phyloP scores from a whole-genome alignment of 2,113 vertebrate genomes.

The Boulengeromyrus knoepffleri region DNA sequence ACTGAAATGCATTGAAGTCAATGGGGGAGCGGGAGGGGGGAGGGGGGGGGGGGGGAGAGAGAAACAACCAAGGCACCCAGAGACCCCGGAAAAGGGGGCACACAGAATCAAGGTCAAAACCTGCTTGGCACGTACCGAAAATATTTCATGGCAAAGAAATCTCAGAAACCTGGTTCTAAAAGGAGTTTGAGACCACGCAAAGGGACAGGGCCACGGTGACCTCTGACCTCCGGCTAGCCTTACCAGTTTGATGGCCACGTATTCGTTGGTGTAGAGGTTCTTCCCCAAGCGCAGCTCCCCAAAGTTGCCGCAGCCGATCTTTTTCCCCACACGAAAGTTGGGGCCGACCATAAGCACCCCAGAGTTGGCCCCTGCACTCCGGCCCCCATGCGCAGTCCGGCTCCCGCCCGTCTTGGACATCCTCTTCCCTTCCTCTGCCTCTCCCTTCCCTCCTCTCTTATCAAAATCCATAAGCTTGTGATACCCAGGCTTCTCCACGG shows the following conservation, averaged over 20 bases:
- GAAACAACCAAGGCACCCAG: neutral
- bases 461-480: constrained; percentile 99
- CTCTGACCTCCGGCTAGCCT: constrained; percentile 45
- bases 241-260: constrained; percentile 98
- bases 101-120: neutral
- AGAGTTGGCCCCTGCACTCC: constrained; percentile 74
- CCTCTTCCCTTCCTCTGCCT: constrained; percentile 88
- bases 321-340: constrained; percentile 97
- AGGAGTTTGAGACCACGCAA: neutral
- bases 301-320: constrained; percentile 97
- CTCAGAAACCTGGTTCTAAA: neutral
- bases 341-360: constrained; percentile 98
- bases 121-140: neutral
- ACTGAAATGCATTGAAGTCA: too few species aligned
- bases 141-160: neutral
- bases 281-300: constrained; percentile 94
- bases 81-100: neutral
- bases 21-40: neutral
- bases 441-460: constrained; percentile 97
- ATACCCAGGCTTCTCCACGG: constrained; percentile 99
- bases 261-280: constrained; percentile 98
- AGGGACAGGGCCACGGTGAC: neutral
- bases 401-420: constrained; percentile 80
- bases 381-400: constrained; percentile 71
- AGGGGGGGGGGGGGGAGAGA: neutral